phyloP scores from a whole-genome alignment of 2,113 vertebrate genomes.

The Circaetus cinerascens region DNA sequence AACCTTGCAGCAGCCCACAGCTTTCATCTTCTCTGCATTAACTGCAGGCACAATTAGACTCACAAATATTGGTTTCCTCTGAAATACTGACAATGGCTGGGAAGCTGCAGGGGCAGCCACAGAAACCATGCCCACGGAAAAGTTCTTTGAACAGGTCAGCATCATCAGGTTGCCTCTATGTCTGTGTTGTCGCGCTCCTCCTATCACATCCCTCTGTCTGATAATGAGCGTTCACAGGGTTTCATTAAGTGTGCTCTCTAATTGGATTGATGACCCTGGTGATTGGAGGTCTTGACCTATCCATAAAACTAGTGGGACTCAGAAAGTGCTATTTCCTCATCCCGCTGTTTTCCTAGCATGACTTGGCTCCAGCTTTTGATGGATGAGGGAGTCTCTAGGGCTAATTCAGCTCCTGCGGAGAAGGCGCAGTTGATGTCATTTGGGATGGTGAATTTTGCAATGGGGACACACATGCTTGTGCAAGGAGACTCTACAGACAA shows the following conservation, averaged over 20 bases:
- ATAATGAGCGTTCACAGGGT: neutral
- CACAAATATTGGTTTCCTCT: neutral
- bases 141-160: neutral
- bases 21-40: neutral
- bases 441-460: slow-evolving; percentile 24
- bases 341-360: slow-evolving; percentile 18
- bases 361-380: neutral
- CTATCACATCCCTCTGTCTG: neutral
- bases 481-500: slow-evolving; percentile 33
- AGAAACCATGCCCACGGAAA: neutral
- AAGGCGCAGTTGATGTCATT: slow-evolving; percentile 35
- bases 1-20: neutral
- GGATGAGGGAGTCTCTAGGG: slow-evolving; percentile 11
- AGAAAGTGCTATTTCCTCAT: neutral
- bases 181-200: neutral
- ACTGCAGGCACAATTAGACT: neutral
- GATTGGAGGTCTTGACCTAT: slow-evolving; percentile 39
- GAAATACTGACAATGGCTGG: neutral
- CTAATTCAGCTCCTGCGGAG: neutral
- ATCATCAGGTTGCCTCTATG: neutral
- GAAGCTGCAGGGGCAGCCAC: neutral
- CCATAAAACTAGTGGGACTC: slow-evolving; percentile 20
- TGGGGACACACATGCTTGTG: slow-evolving; percentile 18
- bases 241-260: neutral
- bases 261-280: slow-evolving; percentile 34